Conservation (phyloP, 2,797 vertebrate genomes). For the Urosaurus nigricauda region DNA sequence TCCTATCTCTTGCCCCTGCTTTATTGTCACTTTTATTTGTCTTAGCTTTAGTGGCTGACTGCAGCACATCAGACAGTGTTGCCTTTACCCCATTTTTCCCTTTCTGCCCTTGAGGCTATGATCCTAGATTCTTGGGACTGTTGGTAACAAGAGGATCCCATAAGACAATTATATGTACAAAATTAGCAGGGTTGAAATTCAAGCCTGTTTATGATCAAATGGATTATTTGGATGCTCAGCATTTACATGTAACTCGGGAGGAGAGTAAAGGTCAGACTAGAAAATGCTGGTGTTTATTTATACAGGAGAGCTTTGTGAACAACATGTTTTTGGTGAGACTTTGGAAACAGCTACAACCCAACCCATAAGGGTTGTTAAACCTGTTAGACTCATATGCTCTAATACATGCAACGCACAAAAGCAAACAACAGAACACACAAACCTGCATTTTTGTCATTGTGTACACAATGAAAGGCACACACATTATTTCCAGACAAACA, state of each 20-base stretch:
- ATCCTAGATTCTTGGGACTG: neutral
- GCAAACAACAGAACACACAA: conserved; percentile 18
- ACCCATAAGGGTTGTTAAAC: conserved; percentile 70
- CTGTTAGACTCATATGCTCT: conserved; percentile 53
- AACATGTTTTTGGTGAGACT: conserved; percentile 68
- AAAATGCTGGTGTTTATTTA: conserved; percentile 73
- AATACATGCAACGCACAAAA: conserved; percentile 32
- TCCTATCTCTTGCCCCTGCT: neutral
- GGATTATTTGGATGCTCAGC: conserved; percentile 61
- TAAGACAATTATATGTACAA: fast-evolving
- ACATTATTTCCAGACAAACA: neutral
- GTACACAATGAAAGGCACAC: conserved; percentile 12
- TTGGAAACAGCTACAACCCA: conserved; percentile 63
- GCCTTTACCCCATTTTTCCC: neutral
- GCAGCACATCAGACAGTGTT: neutral
- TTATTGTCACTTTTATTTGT: neutral
- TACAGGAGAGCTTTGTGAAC: conserved; percentile 62
- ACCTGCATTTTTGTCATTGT: conserved; percentile 9
- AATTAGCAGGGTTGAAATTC: fast-evolving
- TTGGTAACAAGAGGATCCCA: neutral
- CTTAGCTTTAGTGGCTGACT: neutral
- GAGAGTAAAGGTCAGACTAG: conserved; percentile 74
- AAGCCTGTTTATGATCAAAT: neutral
- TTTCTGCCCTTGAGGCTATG: neutral
- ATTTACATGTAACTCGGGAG: conserved; percentile 70